Evolutionary conservation across 2,888 invertebrate genomes (phyloP).

Genomic region (Penaeus monodon): DNA sequence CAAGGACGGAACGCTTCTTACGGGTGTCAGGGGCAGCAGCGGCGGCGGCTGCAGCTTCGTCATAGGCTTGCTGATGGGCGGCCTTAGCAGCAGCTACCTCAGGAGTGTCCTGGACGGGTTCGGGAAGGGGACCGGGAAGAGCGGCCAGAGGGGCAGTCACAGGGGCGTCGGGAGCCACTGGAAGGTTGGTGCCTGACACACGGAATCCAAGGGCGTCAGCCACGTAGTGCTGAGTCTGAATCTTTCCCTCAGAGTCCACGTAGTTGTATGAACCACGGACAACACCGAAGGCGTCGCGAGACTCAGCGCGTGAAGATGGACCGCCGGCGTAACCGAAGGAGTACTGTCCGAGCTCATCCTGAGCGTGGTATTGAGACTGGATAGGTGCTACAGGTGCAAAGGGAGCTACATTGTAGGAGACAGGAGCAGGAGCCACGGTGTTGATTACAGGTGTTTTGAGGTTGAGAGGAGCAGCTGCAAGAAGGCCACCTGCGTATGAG

Average conservation of each 20-base stretch:
- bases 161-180: constrained; percentile 68
- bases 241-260: constrained; percentile 69
- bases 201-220: constrained; percentile 73
- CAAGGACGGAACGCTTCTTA: too few species aligned
- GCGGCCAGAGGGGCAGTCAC: constrained; percentile 63
- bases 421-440: not conserved
- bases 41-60: constrained; percentile 29
- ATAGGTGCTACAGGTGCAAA: constrained; percentile 40
- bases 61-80: constrained; percentile 13
- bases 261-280: constrained; percentile 64
- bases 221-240: constrained; percentile 73
- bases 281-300: constrained; percentile 56
- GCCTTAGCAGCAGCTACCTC: constrained; percentile 70
- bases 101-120: constrained; percentile 68
- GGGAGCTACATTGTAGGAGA: constrained; percentile 22
- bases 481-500: too few species aligned
- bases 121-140: constrained; percentile 68
- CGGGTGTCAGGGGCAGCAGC: too few species aligned
- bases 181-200: constrained; percentile 76
- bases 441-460: constrained; percentile 5
- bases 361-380: constrained; percentile 45
- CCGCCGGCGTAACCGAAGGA: constrained; percentile 77
- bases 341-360: constrained; percentile 49
- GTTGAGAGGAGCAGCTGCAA: too few species aligned
- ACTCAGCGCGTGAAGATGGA: constrained; percentile 77